Evolutionary conservation across 1,140 invertebrate species (phyloP).

Genomic region (Ooceraea biroi): DNA sequence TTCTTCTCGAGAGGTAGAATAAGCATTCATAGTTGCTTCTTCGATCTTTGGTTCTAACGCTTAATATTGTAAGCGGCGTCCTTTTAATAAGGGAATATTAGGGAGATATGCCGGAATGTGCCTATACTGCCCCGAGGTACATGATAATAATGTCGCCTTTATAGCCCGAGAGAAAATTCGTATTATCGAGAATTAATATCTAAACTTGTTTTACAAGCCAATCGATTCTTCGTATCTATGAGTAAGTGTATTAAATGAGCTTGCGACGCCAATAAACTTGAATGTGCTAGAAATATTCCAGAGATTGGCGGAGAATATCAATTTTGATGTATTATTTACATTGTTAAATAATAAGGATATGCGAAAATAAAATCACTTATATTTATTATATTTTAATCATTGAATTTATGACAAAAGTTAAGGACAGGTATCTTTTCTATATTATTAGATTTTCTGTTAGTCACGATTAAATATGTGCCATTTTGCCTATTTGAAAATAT

Average conservation of each 20-base stretch:
- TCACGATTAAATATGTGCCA: too few species aligned
- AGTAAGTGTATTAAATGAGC: slow-evolving; percentile 9
- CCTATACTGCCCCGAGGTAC: background rate
- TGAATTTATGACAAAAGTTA: too few species aligned
- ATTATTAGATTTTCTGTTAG: too few species aligned
- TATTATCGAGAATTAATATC: slow-evolving; percentile 45
- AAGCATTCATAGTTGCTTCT: background rate
- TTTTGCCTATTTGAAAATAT: too few species aligned
- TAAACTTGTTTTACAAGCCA: slow-evolving; percentile 13
- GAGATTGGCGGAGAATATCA: background rate
- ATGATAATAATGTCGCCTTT: slow-evolving; percentile 29
- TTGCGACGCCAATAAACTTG: background rate
- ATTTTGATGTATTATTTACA: background rate
- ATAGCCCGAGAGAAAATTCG: slow-evolving; percentile 20
- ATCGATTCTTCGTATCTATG: background rate
- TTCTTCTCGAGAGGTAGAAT: slow-evolving; percentile 5
- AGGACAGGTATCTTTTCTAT: too few species aligned
- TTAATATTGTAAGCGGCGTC: background rate
- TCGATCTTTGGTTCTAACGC: background rate
- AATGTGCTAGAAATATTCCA: background rate
- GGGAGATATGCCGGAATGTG: slow-evolving; percentile 29
- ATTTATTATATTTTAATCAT: background rate
- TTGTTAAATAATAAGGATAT: background rate
- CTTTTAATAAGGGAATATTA: slow-evolving; percentile 37
- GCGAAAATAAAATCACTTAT: background rate